These are phyloP conservation scores for Erpornis zantholeuca DNA, from an alignment of 2,113 vertebrate genomes.

Conservation along the genomic window DNA sequence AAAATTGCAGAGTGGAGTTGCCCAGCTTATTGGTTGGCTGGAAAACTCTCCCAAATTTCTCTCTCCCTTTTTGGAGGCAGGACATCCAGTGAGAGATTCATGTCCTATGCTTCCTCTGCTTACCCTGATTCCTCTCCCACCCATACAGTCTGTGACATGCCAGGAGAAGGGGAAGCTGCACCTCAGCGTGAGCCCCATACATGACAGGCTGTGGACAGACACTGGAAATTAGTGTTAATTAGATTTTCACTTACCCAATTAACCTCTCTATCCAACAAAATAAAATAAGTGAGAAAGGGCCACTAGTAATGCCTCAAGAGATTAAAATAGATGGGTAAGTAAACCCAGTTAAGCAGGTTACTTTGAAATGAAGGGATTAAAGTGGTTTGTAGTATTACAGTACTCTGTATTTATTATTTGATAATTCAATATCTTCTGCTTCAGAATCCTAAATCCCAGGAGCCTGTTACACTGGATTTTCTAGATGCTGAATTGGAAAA, in stretches of 20 bases:
- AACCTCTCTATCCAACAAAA: neutral
- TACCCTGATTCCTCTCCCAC: neutral
- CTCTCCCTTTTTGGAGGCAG: neutral
- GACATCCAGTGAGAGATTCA: neutral
- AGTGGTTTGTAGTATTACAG: neutral
- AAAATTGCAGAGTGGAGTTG: neutral
- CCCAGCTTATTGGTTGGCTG: neutral
- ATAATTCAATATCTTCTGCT: constrained; percentile 48
- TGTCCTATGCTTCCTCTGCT: neutral
- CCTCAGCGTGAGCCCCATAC: neutral
- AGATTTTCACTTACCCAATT: neutral
- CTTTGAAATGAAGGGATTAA: neutral
- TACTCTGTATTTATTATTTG: constrained; percentile 17
- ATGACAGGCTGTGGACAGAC: neutral
- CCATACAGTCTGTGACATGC: neutral
- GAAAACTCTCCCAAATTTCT: neutral
- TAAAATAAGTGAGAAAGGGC: neutral
- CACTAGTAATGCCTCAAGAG: neutral
- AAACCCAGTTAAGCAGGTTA: neutral
- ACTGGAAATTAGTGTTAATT: neutral
- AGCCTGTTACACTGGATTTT: constrained; percentile 95
- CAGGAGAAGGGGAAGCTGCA: neutral
- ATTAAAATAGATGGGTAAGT: constrained; percentile 45
- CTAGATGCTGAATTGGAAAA: constrained; percentile 96
- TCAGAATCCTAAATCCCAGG: constrained; percentile 98